Evolutionary conservation across 2,113 vertebrate genomes (phyloP).

Genomic region (Burhinus bistriatus): DNA sequence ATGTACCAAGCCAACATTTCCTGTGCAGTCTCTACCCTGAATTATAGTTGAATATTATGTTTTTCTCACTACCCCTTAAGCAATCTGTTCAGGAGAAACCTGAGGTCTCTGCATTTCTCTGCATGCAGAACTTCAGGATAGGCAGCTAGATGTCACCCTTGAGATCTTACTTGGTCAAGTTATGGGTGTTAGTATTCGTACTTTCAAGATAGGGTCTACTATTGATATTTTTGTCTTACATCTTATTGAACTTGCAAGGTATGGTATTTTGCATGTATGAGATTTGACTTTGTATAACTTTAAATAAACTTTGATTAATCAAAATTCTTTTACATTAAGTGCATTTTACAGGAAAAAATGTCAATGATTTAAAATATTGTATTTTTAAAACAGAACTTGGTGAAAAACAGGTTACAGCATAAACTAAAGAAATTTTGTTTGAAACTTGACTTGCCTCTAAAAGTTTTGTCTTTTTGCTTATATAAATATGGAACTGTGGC

Average conservation of each 20-base stretch:
- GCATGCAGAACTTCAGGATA: neutral
- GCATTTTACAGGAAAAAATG: neutral
- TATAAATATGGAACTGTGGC: neutral
- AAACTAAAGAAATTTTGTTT: neutral
- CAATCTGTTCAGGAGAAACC: neutral
- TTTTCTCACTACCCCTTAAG: neutral
- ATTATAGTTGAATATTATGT: neutral
- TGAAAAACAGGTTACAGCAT: neutral
- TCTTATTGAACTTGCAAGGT: neutral
- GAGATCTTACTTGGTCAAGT: neutral
- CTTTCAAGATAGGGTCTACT: neutral
- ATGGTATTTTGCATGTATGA: neutral
- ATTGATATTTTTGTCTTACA: neutral
- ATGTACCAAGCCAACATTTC: neutral
- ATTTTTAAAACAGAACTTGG: neutral
- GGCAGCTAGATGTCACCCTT: neutral
- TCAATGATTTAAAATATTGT: neutral
- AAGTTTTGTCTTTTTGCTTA: neutral
- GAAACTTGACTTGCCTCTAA: neutral
- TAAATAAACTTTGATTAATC: neutral
- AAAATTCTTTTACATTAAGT: neutral
- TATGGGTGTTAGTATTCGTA: neutral
- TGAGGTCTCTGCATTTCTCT: neutral
- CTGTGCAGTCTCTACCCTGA: neutral
- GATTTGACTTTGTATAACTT: neutral